These are phyloP conservation scores for Dromius quadrimaculatus DNA, from an alignment of 2,888 invertebrate species.

Conservation along the genomic window DNA sequence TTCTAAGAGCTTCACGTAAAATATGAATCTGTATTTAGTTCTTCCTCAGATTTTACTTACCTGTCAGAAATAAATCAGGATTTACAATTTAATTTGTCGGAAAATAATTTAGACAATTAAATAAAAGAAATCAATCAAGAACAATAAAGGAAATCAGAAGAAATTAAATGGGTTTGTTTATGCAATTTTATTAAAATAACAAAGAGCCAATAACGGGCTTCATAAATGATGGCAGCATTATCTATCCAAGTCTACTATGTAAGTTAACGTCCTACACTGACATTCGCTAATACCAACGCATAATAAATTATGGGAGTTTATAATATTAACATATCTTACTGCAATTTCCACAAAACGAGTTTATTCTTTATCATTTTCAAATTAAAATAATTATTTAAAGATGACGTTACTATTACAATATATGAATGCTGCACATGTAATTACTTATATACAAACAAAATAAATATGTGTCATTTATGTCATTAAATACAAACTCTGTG, in stretches of 20 bases:
- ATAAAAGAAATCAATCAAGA: too few relatives aligned
- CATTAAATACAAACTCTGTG: conserved; percentile 50
- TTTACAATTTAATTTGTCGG: too few relatives aligned
- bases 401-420: conserved; percentile 52
- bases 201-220: conserved; percentile 61
- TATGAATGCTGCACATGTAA: conserved; percentile 51
- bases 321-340: conserved; percentile 45
- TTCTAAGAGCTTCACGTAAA: too few relatives aligned
- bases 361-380: conserved; percentile 48
- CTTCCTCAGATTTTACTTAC: too few relatives aligned
- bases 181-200: conserved; percentile 59
- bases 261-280: conserved; percentile 49
- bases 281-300: conserved; percentile 49
- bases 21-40: too few relatives aligned
- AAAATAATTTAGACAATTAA: too few relatives aligned
- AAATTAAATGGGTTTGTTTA: conserved; percentile 47
- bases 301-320: conserved; percentile 45
- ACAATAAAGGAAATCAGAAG: conserved; percentile 30
- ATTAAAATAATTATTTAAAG: conserved; percentile 51
- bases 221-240: conserved; percentile 60
- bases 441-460: conserved; percentile 52
- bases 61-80: too few relatives aligned
- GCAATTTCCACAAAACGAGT: conserved; percentile 49
- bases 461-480: conserved; percentile 51
- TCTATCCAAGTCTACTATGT: conserved; percentile 49